Percentiles rank a stretch among this genome's conserved stretches.
These are phyloP conservation scores for Atta cephalotes DNA, from an alignment of 1,140 invertebrate species.

Conservation along the genomic window DNA sequence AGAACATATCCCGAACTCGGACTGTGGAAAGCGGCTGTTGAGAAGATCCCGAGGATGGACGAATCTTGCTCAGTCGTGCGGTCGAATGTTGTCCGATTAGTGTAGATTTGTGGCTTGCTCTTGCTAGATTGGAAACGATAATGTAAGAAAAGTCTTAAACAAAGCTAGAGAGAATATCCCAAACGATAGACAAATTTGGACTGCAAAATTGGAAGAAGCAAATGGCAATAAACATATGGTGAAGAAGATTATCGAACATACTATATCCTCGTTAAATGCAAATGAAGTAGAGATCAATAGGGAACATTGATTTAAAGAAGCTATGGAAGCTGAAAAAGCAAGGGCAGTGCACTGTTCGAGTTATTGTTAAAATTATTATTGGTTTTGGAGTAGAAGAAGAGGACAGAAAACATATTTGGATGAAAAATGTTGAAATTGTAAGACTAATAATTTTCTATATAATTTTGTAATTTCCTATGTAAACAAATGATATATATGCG, in stretches of 20 bases:
- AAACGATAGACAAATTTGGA: constrained; percentile 99
- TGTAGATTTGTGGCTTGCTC: constrained; percentile 98
- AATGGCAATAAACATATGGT: constrained; percentile 98
- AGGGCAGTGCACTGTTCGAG: constrained; percentile 96
- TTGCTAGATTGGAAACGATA: constrained; percentile 98
- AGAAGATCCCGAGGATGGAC: constrained; percentile 99
- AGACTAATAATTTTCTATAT: constrained; percentile 79
- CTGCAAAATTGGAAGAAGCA: constrained; percentile 99
- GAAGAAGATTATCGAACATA: constrained; percentile 98
- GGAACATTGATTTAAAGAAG: constrained; percentile 99
- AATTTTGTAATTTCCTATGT: constrained; percentile 41
- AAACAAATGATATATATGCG: constrained; percentile 33
- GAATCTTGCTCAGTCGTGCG: constrained; percentile 97
- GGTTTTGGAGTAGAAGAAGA: constrained; percentile 98
- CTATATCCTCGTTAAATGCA: constrained; percentile 95
- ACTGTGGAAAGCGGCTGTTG: constrained; percentile 99
- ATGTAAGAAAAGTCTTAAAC: constrained; percentile 98
- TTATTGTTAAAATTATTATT: constrained; percentile 97
- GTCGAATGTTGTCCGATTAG: constrained; percentile 99
- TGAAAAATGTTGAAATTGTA: constrained; percentile 98
- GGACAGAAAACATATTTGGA: constrained; percentile 99
- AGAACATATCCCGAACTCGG: constrained; percentile 99
- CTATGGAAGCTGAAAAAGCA: constrained; percentile 98
- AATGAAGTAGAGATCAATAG: constrained; percentile 99
- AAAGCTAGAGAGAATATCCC: constrained; percentile 99